These are phyloP conservation scores for Fragum whitleyi DNA, from an alignment of 2,888 invertebrate species.

Conservation along the genomic window DNA sequence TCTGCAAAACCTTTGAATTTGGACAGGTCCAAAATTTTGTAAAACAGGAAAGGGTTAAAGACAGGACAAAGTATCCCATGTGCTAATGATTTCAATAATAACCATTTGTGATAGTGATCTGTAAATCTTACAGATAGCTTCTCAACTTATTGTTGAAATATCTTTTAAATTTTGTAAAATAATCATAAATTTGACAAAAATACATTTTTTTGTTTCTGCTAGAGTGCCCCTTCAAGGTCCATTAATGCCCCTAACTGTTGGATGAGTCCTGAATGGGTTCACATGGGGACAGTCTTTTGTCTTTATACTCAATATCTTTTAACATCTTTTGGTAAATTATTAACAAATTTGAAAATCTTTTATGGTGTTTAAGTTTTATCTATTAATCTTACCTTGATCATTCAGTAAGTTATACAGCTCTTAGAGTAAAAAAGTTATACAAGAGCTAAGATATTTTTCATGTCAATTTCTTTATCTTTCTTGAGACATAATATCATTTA, in stretches of 20 bases:
- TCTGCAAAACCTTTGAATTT: too few species aligned
- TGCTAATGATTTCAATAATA: constrained; percentile 2
- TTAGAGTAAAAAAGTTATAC: too few species aligned
- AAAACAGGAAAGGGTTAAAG: too few species aligned
- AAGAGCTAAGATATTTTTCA: too few species aligned
- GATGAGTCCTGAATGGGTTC: not conserved
- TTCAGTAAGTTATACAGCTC: too few species aligned
- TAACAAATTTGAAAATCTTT: too few species aligned
- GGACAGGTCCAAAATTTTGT: too few species aligned
- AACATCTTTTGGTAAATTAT: not conserved
- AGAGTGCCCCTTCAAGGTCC: not conserved
- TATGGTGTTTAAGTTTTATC: too few species aligned
- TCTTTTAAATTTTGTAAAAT: constrained; percentile 18
- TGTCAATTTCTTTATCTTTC: too few species aligned
- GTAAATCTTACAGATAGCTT: not conserved
- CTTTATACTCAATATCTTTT: not conserved
- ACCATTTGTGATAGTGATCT: not conserved
- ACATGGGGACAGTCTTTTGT: constrained; percentile 11
- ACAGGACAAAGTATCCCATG: too few species aligned
- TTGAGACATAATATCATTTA: too few species aligned
- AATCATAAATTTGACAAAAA: constrained; percentile 19
- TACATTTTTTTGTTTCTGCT: constrained; percentile 22
- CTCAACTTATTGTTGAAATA: not conserved
- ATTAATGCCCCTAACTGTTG: constrained; percentile 4
- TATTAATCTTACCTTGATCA: too few species aligned